Conservation (phyloP, 2,797 vertebrate species). For the Parauchenoglanis ngamensis region DNA sequence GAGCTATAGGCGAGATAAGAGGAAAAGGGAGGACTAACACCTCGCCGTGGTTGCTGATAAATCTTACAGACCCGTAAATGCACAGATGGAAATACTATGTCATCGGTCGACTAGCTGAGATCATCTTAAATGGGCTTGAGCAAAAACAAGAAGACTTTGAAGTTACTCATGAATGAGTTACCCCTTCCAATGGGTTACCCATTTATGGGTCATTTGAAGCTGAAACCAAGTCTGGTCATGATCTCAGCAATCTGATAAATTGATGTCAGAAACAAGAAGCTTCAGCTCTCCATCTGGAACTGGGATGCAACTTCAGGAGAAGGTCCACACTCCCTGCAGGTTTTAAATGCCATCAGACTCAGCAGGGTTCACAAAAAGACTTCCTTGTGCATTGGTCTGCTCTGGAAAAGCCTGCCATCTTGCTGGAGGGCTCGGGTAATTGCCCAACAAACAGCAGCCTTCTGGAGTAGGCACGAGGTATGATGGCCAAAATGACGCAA, state of each 20-base stretch:
- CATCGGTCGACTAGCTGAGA: background rate
- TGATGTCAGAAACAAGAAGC: slow-evolving; percentile 12
- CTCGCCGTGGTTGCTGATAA: background rate
- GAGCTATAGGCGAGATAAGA: background rate
- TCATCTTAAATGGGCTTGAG: background rate
- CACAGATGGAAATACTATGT: background rate
- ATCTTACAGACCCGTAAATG: background rate
- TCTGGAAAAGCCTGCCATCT: slow-evolving; percentile 41
- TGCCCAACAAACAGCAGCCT: slow-evolving; percentile 45
- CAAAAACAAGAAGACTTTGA: background rate
- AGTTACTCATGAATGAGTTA: background rate
- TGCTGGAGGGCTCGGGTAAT: slow-evolving; percentile 33
- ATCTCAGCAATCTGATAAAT: slow-evolving; percentile 26
- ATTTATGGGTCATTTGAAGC: slow-evolving; percentile 20
- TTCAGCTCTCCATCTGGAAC: slow-evolving; percentile 26
- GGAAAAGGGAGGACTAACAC: background rate
- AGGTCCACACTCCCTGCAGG: slow-evolving; percentile 25
- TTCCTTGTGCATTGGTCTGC: slow-evolving; percentile 38
- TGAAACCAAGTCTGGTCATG: background rate
- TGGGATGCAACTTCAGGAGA: slow-evolving; percentile 9
- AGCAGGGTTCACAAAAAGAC: slow-evolving; percentile 39
- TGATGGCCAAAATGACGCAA: slow-evolving; percentile 38
- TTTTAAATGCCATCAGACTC: slow-evolving; percentile 45
- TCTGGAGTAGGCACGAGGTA: slow-evolving; percentile 33
- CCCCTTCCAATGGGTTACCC: slow-evolving; percentile 1